Conservation (phyloP, 2,888 invertebrate species). For the Agrilus cyanescens region DNA sequence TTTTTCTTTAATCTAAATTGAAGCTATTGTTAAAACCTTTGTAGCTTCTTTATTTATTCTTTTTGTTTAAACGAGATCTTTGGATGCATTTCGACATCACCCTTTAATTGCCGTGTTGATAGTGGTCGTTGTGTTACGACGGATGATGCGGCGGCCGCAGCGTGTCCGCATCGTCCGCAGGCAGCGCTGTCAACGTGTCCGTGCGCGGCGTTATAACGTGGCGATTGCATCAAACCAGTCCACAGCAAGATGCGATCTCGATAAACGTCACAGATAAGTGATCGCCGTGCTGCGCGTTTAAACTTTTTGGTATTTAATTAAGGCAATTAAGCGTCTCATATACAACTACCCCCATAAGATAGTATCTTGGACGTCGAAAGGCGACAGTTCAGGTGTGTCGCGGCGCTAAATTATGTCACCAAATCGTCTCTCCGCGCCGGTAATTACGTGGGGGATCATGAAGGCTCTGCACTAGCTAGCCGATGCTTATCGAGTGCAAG, state of each 20-base stretch:
- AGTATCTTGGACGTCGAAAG: constrained; percentile 30
- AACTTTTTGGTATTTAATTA: constrained; percentile 36
- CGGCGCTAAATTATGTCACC: constrained; percentile 28
- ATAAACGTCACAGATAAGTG: constrained; percentile 31
- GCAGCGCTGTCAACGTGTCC: too few relatives aligned
- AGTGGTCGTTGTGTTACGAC: too few relatives aligned
- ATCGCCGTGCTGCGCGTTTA: constrained; percentile 31
- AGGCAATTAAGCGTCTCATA: constrained; percentile 36
- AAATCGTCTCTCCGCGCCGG: constrained; percentile 20
- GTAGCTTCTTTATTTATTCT: too few relatives aligned
- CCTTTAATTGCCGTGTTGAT: too few relatives aligned
- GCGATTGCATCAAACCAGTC: constrained; percentile 30
- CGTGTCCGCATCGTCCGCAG: too few relatives aligned
- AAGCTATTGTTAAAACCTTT: too few relatives aligned
- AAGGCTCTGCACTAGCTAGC: constrained; percentile 18
- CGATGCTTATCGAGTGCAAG: constrained; percentile 22
- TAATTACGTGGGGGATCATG: constrained; percentile 27
- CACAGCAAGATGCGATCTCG: constrained; percentile 27
- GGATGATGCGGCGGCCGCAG: too few relatives aligned
- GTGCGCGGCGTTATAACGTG: not conserved
- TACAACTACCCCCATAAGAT: constrained; percentile 32
- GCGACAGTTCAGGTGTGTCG: constrained; percentile 23
- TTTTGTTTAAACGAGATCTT: too few relatives aligned
- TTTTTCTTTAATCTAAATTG: too few relatives aligned
- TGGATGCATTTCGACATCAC: too few relatives aligned